Conservation (phyloP, 2,888 invertebrate genomes). For the Thalpophila matura region DNA sequence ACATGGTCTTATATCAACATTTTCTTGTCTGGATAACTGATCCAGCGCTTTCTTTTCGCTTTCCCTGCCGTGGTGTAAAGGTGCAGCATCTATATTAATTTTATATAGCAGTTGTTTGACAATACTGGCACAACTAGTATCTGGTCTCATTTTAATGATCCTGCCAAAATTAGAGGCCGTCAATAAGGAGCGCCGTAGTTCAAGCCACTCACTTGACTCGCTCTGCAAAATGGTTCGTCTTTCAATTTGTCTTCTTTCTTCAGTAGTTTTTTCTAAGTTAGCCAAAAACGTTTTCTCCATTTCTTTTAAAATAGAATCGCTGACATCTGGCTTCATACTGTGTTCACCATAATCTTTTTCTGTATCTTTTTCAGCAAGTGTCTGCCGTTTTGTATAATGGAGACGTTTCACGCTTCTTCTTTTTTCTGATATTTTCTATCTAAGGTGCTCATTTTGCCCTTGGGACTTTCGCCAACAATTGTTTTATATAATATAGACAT, state of each 20-base stretch:
- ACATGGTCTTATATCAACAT: constrained; percentile 13
- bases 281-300: background rate
- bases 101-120: constrained; percentile 6
- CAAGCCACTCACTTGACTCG: constrained; percentile 18
- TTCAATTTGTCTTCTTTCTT: constrained; percentile 19
- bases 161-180: constrained; percentile 27
- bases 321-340: constrained; percentile 1
- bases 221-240: constrained; percentile 14
- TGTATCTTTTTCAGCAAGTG: background rate
- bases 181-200: constrained; percentile 14
- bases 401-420: background rate
- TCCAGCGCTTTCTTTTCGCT: background rate
- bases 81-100: constrained; percentile 1
- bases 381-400: background rate
- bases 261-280: constrained; percentile 7
- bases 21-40: background rate
- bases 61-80: constrained; percentile 2
- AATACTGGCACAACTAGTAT: constrained; percentile 15
- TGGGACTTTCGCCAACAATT: constrained; percentile 2
- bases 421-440: constrained; percentile 4
- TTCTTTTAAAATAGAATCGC: background rate
- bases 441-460: constrained; percentile 10
- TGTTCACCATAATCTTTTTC: constrained; percentile 19
- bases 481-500: constrained; percentile 10
- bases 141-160: constrained; percentile 14